These are phyloP conservation scores for Leucopsar rothschildi DNA, from an alignment of 2,113 vertebrate genomes.

Conservation along the genomic window DNA sequence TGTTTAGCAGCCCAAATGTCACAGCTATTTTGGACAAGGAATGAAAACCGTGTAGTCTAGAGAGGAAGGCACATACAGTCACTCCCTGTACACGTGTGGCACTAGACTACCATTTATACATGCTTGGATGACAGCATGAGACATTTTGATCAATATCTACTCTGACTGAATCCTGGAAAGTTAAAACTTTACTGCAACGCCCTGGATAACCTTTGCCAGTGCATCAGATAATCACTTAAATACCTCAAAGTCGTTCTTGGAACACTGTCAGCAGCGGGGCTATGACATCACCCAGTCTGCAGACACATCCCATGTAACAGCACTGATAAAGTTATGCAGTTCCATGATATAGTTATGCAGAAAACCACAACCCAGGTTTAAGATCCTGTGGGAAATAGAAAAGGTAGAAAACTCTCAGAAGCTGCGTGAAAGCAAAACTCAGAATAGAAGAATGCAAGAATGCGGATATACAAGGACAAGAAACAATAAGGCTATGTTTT, in stretches of 20 bases:
- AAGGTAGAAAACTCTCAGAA: no score
- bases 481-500: no score
- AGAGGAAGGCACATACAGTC: background rate
- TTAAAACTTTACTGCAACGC: background rate
- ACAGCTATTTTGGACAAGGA: background rate
- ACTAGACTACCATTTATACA: background rate
- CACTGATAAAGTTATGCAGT: background rate
- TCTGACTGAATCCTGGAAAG: background rate
- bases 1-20: slow-evolving; percentile 2
- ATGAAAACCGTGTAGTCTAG: background rate
- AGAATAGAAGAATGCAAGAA: no score
- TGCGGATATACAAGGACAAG: no score
- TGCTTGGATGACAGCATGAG: background rate
- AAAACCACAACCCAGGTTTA: background rate
- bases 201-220: background rate
- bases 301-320: background rate
- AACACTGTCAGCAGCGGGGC: background rate
- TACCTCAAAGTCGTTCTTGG: background rate
- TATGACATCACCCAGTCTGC: background rate
- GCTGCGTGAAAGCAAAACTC: no score
- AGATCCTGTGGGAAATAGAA: no score
- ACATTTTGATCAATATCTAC: background rate
- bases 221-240: background rate
- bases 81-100: background rate
- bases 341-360: background rate